Percentiles rank a stretch among this genome's conserved stretches.
phyloP scores from a whole-genome alignment of 2,113 vertebrate genomes.

The Tyrannus savana region DNA sequence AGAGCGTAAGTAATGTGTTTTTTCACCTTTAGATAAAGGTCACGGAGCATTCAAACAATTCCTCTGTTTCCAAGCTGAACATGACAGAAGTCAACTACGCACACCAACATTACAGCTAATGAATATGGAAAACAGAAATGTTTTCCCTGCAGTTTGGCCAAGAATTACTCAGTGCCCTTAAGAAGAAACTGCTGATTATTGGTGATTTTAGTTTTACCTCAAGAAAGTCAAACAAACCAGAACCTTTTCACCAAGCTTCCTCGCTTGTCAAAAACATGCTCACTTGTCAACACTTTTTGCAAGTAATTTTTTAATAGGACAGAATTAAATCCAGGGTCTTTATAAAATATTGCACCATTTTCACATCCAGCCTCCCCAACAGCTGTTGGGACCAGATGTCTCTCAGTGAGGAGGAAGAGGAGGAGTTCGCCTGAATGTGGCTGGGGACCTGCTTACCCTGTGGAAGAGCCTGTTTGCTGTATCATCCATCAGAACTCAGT shows the following conservation, averaged over 20 bases:
- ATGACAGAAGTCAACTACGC: not conserved
- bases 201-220: not conserved
- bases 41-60: not conserved
- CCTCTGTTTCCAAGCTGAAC: not conserved
- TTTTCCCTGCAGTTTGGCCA: not conserved
- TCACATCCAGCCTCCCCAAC: not conserved
- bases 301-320: not conserved
- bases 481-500: not conserved
- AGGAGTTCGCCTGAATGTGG: not conserved
- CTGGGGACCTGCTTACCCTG: not conserved
- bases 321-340: not conserved
- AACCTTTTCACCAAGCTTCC: not conserved
- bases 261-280: not conserved
- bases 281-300: not conserved
- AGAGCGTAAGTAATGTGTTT: not conserved
- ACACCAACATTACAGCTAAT: not conserved
- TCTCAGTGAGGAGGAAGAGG: not conserved
- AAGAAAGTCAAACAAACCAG: not conserved
- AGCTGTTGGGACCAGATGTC: not conserved
- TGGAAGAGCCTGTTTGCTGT: not conserved
- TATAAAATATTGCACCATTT: not conserved
- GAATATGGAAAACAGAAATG: not conserved
- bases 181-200: not conserved
- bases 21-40: constrained; percentile 54
- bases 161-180: not conserved